Evolutionary conservation across 1,140 invertebrate species (phyloP).

Genomic region (Aethina tumida): DNA sequence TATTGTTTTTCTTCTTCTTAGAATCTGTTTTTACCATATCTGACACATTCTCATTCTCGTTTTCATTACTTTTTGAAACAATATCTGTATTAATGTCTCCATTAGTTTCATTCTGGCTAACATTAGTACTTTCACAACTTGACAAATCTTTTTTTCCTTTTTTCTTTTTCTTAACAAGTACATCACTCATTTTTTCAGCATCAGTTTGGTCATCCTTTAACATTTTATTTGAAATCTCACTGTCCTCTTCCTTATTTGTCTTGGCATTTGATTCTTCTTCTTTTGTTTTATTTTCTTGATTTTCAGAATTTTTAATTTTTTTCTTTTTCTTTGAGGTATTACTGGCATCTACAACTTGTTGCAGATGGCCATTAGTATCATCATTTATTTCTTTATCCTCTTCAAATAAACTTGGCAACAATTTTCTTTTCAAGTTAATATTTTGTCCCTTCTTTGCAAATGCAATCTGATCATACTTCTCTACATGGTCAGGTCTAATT

Average conservation of each 20-base stretch:
- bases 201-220: too few species aligned
- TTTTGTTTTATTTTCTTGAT: constrained; percentile 14
- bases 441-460: constrained; percentile 69
- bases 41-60: too few species aligned
- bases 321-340: constrained; percentile 9
- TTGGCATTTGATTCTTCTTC: neutral
- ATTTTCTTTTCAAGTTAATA: constrained; percentile 64
- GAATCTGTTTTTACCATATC: neutral
- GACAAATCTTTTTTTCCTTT: too few species aligned
- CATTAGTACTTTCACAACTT: too few species aligned
- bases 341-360: constrained; percentile 6
- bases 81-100: too few species aligned
- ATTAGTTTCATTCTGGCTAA: too few species aligned
- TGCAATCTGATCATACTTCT: constrained; percentile 67
- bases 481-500: constrained; percentile 64
- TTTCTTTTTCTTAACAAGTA: too few species aligned
- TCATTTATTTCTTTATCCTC: constrained; percentile 11
- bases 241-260: too few species aligned
- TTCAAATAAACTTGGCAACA: constrained; percentile 70
- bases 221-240: too few species aligned
- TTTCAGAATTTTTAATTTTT: constrained; percentile 6
- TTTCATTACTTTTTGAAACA: too few species aligned
- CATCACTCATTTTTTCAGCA: too few species aligned
- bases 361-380: constrained; percentile 7
- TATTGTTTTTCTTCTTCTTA: neutral